Conservation (phyloP, 2,113 vertebrate species). For the Pluvianellus socialis region DNA sequence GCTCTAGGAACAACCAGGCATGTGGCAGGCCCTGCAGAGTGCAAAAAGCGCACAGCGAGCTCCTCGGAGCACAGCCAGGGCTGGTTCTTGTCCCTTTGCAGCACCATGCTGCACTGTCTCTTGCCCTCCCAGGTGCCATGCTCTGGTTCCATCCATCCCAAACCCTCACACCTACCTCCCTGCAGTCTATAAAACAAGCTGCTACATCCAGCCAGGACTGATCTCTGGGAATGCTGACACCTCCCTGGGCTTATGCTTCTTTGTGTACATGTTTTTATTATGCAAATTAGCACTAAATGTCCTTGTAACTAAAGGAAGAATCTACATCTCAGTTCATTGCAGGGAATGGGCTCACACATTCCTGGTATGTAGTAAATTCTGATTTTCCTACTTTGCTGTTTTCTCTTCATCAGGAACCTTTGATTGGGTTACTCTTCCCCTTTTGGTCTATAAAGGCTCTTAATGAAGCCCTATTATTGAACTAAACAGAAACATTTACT, state of each 20-base stretch:
- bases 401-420: neutral
- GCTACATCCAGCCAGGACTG: neutral
- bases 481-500: conserved; percentile 49
- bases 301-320: neutral
- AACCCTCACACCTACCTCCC: neutral
- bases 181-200: neutral
- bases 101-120: neutral
- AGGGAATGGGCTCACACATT: neutral
- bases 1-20: neutral
- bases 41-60: neutral
- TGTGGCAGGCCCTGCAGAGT: neutral
- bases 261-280: neutral
- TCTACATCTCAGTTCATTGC: neutral
- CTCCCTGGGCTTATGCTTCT: neutral
- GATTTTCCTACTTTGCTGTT: neutral
- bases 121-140: neutral
- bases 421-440: conserved; percentile 2
- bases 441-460: conserved; percentile 13
- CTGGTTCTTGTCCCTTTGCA: neutral
- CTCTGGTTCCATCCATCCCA: neutral
- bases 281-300: neutral
- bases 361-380: neutral
- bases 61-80: neutral
- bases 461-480: conserved; percentile 32
- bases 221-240: neutral